A percentile compares a stretch with the other conserved stretches of the same genome.
phyloP scores from a whole-genome alignment of 2,797 vertebrate species.

The Argentina silus region DNA sequence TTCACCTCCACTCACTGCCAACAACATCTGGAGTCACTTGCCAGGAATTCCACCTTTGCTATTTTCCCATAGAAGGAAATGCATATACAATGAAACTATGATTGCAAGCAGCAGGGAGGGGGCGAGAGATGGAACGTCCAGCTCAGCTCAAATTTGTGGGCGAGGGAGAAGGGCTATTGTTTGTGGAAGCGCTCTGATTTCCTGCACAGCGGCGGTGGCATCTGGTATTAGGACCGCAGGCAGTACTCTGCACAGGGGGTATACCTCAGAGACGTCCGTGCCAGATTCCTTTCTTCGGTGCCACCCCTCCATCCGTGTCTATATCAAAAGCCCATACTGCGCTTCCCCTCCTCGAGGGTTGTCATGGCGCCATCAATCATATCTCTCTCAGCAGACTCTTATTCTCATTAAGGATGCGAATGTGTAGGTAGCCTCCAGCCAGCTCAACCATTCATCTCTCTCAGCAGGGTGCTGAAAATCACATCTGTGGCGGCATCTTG shows the following conservation, averaged over 20 bases:
- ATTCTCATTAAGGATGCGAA: conserved; percentile 70
- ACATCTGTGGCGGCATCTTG: conserved; percentile 68
- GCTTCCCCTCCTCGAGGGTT: conserved; percentile 50
- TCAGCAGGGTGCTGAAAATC: conserved; percentile 57
- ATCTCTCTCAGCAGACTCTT: conserved; percentile 68
- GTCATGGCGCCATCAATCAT: conserved; percentile 65
- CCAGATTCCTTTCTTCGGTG: conserved; percentile 62
- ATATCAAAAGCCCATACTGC: conserved; percentile 59
- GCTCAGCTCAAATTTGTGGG: conserved; percentile 46
- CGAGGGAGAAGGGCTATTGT: conserved; percentile 29
- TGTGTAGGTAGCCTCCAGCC: conserved; percentile 68
- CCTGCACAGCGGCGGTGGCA: conserved; percentile 52
- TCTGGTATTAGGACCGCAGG: conserved; percentile 20
- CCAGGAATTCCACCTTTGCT: conserved; percentile 91
- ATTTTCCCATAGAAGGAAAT: conserved; percentile 89
- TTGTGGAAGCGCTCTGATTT: conserved; percentile 46
- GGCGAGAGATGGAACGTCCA: conserved; percentile 42
- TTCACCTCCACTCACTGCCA: conserved; percentile 77
- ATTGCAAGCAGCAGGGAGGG: conserved; percentile 63
- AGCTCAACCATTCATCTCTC: conserved; percentile 65
- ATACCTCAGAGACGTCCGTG: conserved; percentile 44
- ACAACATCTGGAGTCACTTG: conserved; percentile 85
- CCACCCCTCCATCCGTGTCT: conserved; percentile 48
- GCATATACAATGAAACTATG: conserved; percentile 76
- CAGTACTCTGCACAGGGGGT: conserved; percentile 1